These are phyloP conservation scores for Loxodonta africana DNA, from an alignment of 2,113 vertebrate genomes.

Conservation along the genomic window DNA sequence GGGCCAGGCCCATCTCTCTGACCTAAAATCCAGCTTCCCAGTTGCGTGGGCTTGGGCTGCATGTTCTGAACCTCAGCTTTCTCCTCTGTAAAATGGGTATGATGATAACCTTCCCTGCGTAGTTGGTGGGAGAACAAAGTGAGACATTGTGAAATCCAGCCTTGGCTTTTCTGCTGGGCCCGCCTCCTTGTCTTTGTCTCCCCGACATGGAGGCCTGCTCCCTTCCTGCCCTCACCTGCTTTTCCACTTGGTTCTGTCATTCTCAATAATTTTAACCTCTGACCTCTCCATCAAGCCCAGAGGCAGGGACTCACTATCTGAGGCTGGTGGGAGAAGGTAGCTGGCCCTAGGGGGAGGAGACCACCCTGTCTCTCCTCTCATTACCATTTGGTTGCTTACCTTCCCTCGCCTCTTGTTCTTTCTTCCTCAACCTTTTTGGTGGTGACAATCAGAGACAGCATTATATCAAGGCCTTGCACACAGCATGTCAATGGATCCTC, in stretches of 20 bases:
- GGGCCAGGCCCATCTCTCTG: not conserved
- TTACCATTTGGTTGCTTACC: not conserved
- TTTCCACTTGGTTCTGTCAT: not conserved
- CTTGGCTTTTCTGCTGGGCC: not conserved
- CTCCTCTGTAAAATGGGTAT: not conserved
- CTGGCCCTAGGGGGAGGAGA: not conserved
- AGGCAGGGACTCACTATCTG: slow-evolving; percentile 59
- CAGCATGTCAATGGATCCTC: not conserved
- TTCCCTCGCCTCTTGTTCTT: not conserved
- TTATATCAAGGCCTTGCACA: not conserved
- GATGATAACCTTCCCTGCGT: rapidly evolving
- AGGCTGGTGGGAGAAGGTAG: not conserved
- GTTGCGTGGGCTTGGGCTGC: not conserved
- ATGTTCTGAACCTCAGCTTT: not conserved
- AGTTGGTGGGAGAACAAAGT: not conserved
- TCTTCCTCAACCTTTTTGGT: not conserved
- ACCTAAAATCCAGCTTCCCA: not conserved
- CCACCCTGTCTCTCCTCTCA: not conserved
- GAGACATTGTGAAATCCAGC: not conserved
- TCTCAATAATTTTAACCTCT: slow-evolving; percentile 72
- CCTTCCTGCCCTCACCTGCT: not conserved
- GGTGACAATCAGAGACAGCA: not conserved
- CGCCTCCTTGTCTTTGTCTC: not conserved
- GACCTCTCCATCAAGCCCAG: not conserved
- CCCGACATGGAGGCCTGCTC: too few species aligned